A percentile compares a stretch with the other conserved stretches of the same genome.
Conservation (phyloP, 2,113 vertebrate genomes). For the Gopherus flavomarginatus region DNA sequence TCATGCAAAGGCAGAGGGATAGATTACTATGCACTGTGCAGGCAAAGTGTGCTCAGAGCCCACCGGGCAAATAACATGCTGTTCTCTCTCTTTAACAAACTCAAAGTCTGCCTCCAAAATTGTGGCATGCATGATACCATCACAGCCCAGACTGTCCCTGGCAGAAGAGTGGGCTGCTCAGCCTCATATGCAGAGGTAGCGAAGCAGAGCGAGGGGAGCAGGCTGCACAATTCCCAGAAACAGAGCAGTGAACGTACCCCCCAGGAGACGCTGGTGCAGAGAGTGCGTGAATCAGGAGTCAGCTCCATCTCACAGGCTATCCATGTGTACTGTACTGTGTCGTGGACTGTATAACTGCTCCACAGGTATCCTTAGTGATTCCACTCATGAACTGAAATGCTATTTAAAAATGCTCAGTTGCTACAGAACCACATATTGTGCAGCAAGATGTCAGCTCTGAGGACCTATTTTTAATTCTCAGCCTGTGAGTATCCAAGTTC, state of each 20-base stretch:
- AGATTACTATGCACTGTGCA: neutral
- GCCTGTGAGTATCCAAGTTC: neutral
- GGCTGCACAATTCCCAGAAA: neutral
- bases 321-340: neutral
- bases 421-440: neutral
- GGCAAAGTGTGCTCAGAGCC: neutral
- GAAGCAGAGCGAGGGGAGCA: neutral
- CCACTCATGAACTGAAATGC: neutral
- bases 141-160: neutral
- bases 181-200: too few relatives aligned
- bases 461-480: neutral
- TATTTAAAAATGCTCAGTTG: neutral
- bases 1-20: rapidly evolving
- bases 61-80: neutral
- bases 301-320: neutral
- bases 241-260: too few relatives aligned
- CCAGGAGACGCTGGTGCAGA: neutral
- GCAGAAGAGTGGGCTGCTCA: neutral
- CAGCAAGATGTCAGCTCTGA: neutral
- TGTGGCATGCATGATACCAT: neutral
- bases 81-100: neutral
- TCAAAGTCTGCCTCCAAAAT: neutral
- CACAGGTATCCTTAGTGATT: neutral
- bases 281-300: neutral
- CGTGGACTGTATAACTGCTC: neutral